Evolutionary conservation across 1,140 invertebrate genomes (phyloP).

Genomic region (Drosophila sproati): DNA sequence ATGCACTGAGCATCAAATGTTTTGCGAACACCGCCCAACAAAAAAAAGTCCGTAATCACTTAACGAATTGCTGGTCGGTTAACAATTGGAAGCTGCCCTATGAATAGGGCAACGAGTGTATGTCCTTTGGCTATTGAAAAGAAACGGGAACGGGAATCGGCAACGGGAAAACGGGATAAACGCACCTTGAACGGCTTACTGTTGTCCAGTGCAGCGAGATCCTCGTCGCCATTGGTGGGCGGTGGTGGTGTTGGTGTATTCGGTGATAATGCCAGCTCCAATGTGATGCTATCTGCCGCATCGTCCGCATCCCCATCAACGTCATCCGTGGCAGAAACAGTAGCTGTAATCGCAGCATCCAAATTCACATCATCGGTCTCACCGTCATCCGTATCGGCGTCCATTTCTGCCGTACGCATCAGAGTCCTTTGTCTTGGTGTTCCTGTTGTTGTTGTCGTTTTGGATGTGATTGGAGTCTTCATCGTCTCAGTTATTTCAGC

Average conservation of each 20-base stretch:
- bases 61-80: conserved; percentile 57
- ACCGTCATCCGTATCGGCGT: conserved; percentile 64
- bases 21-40: conserved; percentile 34
- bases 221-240: conserved; percentile 62
- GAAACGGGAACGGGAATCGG: not conserved
- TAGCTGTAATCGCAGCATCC: conserved; percentile 15
- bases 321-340: not conserved
- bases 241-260: conserved; percentile 73
- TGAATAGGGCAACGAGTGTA: conserved; percentile 17
- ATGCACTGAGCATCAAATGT: conserved; percentile 31
- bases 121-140: not conserved
- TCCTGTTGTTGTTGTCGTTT: conserved; percentile 27
- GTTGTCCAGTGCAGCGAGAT: conserved; percentile 66
- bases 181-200: conserved; percentile 75
- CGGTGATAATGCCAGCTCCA: conserved; percentile 68
- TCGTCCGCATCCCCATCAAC: conserved; percentile 59
- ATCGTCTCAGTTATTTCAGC: conserved; percentile 20
- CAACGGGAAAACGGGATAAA: not conserved
- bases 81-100: conserved; percentile 24
- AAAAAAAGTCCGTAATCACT: conserved; percentile 56
- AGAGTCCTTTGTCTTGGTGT: conserved; percentile 62
- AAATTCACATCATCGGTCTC: conserved; percentile 47
- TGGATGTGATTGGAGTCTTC: conserved; percentile 12
- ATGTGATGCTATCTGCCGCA: conserved; percentile 70
- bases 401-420: conserved; percentile 67